Evolutionary conservation across 2,888 invertebrate genomes (phyloP), one percentile per base, ranked within the genome.

Genomic region (Eurytoma adleriae): DNA sequence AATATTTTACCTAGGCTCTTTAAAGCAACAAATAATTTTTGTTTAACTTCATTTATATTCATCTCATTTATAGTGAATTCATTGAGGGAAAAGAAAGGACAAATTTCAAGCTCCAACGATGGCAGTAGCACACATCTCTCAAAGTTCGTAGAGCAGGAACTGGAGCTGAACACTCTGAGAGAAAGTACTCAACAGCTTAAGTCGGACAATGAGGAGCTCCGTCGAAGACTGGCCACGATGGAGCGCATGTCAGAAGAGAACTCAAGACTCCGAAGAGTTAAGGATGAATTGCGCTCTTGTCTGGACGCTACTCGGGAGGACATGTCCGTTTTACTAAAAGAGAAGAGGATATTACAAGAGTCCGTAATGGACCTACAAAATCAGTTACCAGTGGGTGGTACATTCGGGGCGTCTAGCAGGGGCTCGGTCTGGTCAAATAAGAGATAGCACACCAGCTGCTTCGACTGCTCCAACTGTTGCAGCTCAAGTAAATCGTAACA

Each of bases 241-340:
- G 93, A 94, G 82, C 88, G 93, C 86, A 89, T 93, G 73, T 91
- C 93, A 56, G 94, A 94, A 83, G 94, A 93, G 83, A 94, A 94
- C 87, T 87, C 90, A 12, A 87, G 89, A 70, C 83, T 92, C 27
- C 92, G 93, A 79, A 92, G 93, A 87, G 84, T 86, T 40, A 90
- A 91, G 76, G 94, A 94, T 85, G 94, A 95, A 88, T 90, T 96
- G 10, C 93, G 93, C 84, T 92, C 92, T 10, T 92, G 92, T 85
- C 89, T 95, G 73, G 93, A 92, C 82, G 93, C 94, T 0, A 95
- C 96, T 0, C 96, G 96, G 89, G 95, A 96, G 85, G 95, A 96
- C 81, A 94, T 96, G 0, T 93, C 93, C 10, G 92, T 92, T 72
- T 90, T 96, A 83, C 87, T 96, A 30, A 94, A 94, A 48, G 96